These are phyloP conservation scores for Columba livia DNA, from an alignment of 2,113 vertebrate genomes.

Conservation along the genomic window DNA sequence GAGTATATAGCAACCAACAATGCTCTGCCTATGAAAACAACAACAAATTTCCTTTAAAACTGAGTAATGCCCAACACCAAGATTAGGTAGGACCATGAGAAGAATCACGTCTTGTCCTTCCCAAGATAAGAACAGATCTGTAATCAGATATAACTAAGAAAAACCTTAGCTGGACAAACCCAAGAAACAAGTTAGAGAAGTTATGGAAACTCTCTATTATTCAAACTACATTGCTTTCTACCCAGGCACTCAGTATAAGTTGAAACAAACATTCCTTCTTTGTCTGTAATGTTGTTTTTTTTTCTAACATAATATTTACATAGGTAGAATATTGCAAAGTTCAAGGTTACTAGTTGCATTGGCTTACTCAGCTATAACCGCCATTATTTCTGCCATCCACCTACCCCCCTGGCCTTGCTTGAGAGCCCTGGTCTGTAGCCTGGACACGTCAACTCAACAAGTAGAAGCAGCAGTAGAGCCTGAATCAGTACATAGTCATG, in stretches of 20 bases:
- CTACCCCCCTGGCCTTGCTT: neutral
- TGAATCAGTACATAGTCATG: neutral
- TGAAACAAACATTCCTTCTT: neutral
- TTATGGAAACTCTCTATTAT: neutral
- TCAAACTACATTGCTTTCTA: neutral
- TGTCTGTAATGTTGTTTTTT: neutral
- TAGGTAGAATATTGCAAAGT: neutral
- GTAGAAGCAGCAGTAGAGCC: neutral
- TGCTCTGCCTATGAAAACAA: neutral
- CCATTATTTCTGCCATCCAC: neutral
- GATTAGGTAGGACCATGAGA: neutral
- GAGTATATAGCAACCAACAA: neutral
- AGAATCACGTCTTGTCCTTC: neutral
- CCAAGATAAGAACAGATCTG: neutral
- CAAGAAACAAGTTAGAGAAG: neutral
- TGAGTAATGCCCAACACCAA: neutral
- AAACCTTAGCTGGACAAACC: neutral
- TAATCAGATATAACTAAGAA: neutral
- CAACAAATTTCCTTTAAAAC: neutral
- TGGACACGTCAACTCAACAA: neutral
- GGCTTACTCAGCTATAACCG: neutral
- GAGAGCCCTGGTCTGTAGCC: neutral
- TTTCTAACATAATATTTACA: neutral
- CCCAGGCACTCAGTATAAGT: accelerated
- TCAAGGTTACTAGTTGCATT: neutral